Percentiles rank a stretch among this genome's conserved stretches.
Evolutionary conservation across 2,888 invertebrate species (phyloP).

Genomic region (Lottia gigantea): DNA sequence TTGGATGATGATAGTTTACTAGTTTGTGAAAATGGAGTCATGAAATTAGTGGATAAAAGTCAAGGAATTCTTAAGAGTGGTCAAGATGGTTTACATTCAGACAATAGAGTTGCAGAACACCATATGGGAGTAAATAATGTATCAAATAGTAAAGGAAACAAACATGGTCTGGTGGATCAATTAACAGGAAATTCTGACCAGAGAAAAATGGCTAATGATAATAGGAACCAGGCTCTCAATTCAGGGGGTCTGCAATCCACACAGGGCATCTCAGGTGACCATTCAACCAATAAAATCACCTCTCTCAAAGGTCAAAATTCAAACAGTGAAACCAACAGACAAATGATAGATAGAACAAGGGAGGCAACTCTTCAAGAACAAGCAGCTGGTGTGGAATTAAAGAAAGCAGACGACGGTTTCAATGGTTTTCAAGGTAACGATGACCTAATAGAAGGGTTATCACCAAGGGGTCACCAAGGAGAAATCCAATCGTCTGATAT

Average conservation of each 20-base stretch:
- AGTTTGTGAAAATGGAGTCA: neutral
- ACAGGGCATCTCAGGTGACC: neutral
- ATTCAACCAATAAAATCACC: neutral
- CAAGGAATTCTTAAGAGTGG: neutral
- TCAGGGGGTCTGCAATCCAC: neutral
- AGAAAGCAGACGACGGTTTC: neutral
- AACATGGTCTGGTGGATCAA: neutral
- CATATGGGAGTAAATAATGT: neutral
- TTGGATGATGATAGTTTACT: neutral
- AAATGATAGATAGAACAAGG: neutral
- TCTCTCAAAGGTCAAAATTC: neutral
- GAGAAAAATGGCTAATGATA: neutral
- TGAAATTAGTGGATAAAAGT: neutral
- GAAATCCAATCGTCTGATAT: neutral
- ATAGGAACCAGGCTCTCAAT: neutral
- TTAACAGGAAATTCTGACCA: neutral
- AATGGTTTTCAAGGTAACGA: neutral
- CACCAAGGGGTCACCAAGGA: neutral
- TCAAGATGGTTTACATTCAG: neutral
- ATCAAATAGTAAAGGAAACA: neutral
- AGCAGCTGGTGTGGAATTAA: neutral
- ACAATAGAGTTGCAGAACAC: neutral
- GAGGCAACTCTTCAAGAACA: slow-evolving; percentile 1
- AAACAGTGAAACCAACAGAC: neutral
- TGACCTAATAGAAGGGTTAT: neutral